Base-by-base conservation (phyloP, 2,797 vertebrate species). In the Hoplostethus atlanticus region DNA sequence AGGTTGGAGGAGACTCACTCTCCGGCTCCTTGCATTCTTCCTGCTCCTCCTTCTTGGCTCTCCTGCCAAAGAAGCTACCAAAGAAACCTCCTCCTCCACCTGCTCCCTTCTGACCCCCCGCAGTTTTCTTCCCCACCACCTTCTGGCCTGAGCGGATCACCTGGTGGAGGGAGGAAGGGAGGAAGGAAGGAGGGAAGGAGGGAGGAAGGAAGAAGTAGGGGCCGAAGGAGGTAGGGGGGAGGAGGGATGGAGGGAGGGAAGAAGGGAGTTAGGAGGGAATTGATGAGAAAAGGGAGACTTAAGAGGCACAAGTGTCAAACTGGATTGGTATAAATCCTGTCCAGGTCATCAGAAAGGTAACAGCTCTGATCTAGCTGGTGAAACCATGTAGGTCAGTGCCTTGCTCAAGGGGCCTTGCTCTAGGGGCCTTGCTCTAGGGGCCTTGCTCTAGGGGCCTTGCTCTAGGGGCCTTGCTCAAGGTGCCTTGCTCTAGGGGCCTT, bases 141-240 rank as follows among this genome's bases (percentile, higher is more conserved):
- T 97, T 98, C 78, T 98, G 96, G 5, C 98, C 98, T 0, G 97
- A 97, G 25, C 96, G 90, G 86, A 98, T 92, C 50, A 97, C 95
- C 97, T 99, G 87, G 38, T 53, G 1, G 21, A n/a, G 0, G 30
- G 0, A 25, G 12, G 69, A 1, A 2, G 53, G 36, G 30, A 50
- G 55, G 30, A 4, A 5, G n/a, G 34, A 0, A n/a, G 21, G 9
- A 11, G 34, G 21, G 6, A 9, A 1, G 50, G 28, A 17, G 16
- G 5, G 15, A 47, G n/a, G 30, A 7, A 63, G 60, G 30, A 10
- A 17, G 28, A 9, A n/a, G 31, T 25, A 62, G 44, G 10, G 7
- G 42, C 21, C 31, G 42, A 38, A 42, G 8, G 21, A 21, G 12
- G 44, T 11, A 36, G 40, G 12, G 13, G 30, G 30, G 6, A 21